Conservation (phyloP, 2,888 invertebrate species). For the Copidosoma aretas region DNA sequence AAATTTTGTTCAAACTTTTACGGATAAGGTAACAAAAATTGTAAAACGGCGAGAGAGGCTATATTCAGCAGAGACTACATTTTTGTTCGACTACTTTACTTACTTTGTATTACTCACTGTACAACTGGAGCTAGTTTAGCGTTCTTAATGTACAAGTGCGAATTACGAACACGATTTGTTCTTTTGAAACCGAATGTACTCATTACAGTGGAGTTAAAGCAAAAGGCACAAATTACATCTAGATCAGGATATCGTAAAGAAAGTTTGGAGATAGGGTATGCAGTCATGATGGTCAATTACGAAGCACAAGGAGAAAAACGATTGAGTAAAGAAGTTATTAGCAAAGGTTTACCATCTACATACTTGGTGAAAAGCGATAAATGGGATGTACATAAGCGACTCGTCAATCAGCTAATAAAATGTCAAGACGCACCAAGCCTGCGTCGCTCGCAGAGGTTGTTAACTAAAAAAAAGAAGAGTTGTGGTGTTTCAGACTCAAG, state of each 20-base stretch:
- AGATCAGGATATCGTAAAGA: not conserved
- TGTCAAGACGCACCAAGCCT: not conserved
- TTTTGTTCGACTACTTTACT: not conserved
- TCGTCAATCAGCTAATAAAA: not conserved
- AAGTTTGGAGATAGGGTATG: not conserved
- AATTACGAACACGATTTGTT: not conserved
- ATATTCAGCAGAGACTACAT: not conserved
- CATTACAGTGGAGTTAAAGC: not conserved
- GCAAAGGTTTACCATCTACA: not conserved
- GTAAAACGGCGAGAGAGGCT: not conserved
- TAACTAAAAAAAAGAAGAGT: not conserved
- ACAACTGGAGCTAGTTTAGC: not conserved
- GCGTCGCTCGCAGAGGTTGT: not conserved
- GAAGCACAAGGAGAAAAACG: not conserved
- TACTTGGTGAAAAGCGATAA: not conserved
- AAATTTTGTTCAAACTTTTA: slow-evolving; percentile 1
- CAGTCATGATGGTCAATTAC: not conserved
- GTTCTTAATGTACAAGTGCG: not conserved
- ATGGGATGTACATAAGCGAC: not conserved
- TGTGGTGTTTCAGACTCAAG: not conserved
- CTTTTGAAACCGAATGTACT: not conserved
- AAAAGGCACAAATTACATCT: not conserved
- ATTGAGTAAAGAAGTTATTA: not conserved
- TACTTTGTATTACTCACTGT: not conserved
- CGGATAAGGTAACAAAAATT: not conserved